Base-by-base conservation (phyloP, 2,888 invertebrate genomes). In the Drosophila phalerata region DNA sequence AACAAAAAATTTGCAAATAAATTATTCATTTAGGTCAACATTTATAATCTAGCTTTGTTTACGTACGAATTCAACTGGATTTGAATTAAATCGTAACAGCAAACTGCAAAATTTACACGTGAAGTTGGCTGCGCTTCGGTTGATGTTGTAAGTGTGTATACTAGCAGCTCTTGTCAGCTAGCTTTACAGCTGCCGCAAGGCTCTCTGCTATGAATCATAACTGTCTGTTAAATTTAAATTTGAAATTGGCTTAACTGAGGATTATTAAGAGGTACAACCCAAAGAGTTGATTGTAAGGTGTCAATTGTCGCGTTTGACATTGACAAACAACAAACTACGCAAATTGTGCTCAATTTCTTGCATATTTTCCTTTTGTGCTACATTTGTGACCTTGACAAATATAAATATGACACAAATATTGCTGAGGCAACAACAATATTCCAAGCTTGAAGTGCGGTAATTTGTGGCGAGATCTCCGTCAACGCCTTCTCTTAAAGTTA, bases 361-460 rank as follows among this genome's bases (percentile, higher is more conserved):
- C 57, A 6, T 13, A 47, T 40, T 61, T 42, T 19, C n/a, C 13
- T 11, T 47, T 40, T 47, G 25, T 45, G 56, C 25, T 19, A 40
- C 40, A 34, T 17, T 37, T 13, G 15, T 71, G 81, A 81, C 82
- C 82, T 82, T 82, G 82, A 82, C 68, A 69, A 48, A 13, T 43
- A 42, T 45, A 74, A 72, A 79, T 81, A 75, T 82, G 82, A 70
- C 83, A 81, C 83, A 75, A 75, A 81, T 82, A 79, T 77, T 73
- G 55, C 68, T 73, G 55, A 66, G 69, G 11, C 51, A 53, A 68
- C 22, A 75, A 67, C 38, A 57, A 55, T 17, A 52, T 49, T 49
- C 45, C 38, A 75, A 69, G 22, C 55, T 69, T 69, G 49, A 65
- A 61, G 52, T 68, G 67, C 43, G 70, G 61, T 69, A 49, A 61